These are phyloP conservation scores for Phengaris alcon DNA, from an alignment of 2,888 invertebrate genomes.

Conservation along the genomic window DNA sequence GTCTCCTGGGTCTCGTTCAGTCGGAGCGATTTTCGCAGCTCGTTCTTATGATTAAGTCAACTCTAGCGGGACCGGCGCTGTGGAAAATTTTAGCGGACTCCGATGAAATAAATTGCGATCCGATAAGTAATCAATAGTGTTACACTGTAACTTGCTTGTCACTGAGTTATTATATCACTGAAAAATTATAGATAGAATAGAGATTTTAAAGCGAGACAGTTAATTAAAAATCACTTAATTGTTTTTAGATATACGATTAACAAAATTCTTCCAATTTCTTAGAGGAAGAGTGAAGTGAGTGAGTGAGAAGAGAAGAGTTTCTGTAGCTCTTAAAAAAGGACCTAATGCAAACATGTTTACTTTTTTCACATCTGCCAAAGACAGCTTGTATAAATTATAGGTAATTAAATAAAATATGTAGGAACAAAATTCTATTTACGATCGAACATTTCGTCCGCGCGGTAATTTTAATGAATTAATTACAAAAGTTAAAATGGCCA, in stretches of 20 bases:
- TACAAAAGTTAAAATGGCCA: slow-evolving; percentile 27
- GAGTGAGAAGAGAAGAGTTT: too few relatives aligned
- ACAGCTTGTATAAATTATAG: background rate
- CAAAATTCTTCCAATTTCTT: background rate
- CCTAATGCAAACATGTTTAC: too few relatives aligned
- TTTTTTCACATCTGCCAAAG: background rate
- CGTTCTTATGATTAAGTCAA: slow-evolving; percentile 77
- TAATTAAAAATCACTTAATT: too few relatives aligned
- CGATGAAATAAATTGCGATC: slow-evolving; percentile 46
- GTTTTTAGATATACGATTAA: too few relatives aligned
- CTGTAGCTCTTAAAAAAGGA: too few relatives aligned
- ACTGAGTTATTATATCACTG: background rate
- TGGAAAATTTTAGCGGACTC: slow-evolving; percentile 48
- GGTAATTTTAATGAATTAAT: slow-evolving; percentile 28
- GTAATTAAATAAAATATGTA: slow-evolving; percentile 23
- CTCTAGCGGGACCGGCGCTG: slow-evolving; percentile 62
- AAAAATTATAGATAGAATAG: background rate
- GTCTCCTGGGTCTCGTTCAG: slow-evolving; percentile 69
- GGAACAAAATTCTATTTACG: slow-evolving; percentile 27
- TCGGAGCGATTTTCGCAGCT: slow-evolving; percentile 71
- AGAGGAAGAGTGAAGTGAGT: too few relatives aligned
- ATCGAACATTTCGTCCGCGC: slow-evolving; percentile 18
- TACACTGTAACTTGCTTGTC: background rate
- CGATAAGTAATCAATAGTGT: slow-evolving; percentile 39
- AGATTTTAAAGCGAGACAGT: background rate